Evolutionary conservation across 1,140 invertebrate genomes (phyloP), one percentile per base, ranked within the genome.

Genomic region (Mercenaria mercenaria): DNA sequence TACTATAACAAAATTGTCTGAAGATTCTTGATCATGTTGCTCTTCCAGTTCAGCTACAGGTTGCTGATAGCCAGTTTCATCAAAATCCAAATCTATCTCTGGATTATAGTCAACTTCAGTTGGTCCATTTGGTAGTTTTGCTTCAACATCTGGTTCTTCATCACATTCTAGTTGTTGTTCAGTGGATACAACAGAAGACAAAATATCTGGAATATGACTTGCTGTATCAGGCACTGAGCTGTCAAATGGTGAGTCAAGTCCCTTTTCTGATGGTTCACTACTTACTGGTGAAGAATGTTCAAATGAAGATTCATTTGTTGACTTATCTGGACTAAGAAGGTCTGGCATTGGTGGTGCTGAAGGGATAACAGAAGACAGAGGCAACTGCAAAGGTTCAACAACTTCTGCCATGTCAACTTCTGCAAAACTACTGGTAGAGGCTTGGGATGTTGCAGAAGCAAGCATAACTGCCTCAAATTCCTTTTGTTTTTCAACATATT

Each of bases 41-140:
- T 84, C 85, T 23, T 43, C 77, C 32, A 47, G 43, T 23, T 72
- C 72, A 39, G 52, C 43, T 15, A 47, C 37, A 23, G 39, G 29
- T 39, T 59, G 79, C 6, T 82, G 43, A 26, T 90, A 67, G 26
- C 37, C 52, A 15, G 82, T 56, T 67, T 82, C 69, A 88, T 83
- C 86, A 79, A 91, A 97, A 95, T 88, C 95, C 91, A 93, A 93
- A 92, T 96, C 96, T 93, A 95, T 96, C 92, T 96, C 96, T 79
- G 96, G 95, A 90, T 95, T 95, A 91, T 96, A 96, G 67, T 97
- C 97, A 23, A 96, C 96, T 94, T 97, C 97, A 32, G 97, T 96
- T 47, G 97, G 97, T 11, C 96, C 97, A 94, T 97, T 97, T 82
- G 94, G 95, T 50, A 96, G 67, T 23, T 18, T 39, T 50, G 39